Percentiles rank a stretch among this genome's conserved stretches.
Conservation (phyloP, 2,797 vertebrate species). For the Thaleichthys pacificus region DNA sequence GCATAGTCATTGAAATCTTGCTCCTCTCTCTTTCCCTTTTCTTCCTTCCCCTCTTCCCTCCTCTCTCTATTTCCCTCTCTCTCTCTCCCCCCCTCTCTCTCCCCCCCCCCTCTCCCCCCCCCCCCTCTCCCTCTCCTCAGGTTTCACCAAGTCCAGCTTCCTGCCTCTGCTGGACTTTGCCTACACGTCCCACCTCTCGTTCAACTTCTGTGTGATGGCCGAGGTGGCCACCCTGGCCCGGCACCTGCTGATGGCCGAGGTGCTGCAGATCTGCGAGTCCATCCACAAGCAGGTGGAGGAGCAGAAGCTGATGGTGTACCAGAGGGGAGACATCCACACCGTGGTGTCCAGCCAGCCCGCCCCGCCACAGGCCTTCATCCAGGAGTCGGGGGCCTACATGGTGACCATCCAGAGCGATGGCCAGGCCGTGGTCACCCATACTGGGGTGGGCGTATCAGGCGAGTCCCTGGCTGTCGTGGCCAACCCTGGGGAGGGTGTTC, state of each 20-base stretch:
- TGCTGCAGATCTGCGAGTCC: slow-evolving; percentile 93
- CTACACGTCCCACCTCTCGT: slow-evolving; percentile 90
- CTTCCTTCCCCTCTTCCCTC: neutral
- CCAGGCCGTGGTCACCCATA: slow-evolving; percentile 56
- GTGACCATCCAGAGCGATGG: slow-evolving; percentile 70
- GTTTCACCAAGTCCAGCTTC: slow-evolving; percentile 93
- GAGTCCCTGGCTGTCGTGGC: slow-evolving; percentile 62
- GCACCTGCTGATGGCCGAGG: slow-evolving; percentile 93
- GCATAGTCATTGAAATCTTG: neutral
- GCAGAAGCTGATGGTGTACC: slow-evolving; percentile 92
- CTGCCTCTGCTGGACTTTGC: slow-evolving; percentile 94
- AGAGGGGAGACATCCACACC: slow-evolving; percentile 88
- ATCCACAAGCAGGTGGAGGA: slow-evolving; percentile 97
- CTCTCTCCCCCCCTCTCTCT: neutral
- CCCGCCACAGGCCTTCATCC: slow-evolving; percentile 42
- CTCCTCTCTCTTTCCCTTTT: slow-evolving; percentile 1
- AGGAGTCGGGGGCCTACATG: slow-evolving; percentile 56
- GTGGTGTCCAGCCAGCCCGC: slow-evolving; percentile 75
- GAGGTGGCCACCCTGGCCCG: slow-evolving; percentile 92
- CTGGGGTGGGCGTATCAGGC: slow-evolving; percentile 34
- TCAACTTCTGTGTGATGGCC: slow-evolving; percentile 96
- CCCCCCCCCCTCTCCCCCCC: too few species aligned
- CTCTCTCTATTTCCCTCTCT: neutral
- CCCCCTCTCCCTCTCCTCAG: slow-evolving; percentile 57
- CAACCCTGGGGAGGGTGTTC: slow-evolving; percentile 38